Conservation (phyloP, 2,888 invertebrate species). For the Gibbula magus region DNA sequence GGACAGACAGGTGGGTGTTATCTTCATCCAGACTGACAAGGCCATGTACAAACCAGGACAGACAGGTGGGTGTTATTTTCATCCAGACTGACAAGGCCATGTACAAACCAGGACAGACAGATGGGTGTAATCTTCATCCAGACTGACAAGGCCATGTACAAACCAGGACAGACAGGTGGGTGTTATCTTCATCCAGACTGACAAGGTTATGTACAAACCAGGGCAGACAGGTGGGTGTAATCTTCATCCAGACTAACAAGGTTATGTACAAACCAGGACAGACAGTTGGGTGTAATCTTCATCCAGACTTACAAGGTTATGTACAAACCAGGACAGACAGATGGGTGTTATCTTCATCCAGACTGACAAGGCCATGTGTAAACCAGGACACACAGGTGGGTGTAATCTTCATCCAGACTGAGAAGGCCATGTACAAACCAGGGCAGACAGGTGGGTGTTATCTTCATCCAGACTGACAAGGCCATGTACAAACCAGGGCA, state of each 20-base stretch:
- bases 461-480: no score
- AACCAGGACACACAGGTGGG: slow-evolving; percentile 30
- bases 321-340: no score
- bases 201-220: no score
- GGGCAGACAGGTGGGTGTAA: no score
- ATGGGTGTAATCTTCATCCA: slow-evolving; percentile 45
- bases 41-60: slow-evolving; percentile 51
- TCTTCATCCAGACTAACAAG: slow-evolving; percentile 69
- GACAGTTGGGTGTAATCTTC: slow-evolving; percentile 53
- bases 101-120: slow-evolving; percentile 62
- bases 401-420: slow-evolving; percentile 58
- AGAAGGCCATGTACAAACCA: slow-evolving; percentile 61
- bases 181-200: no score
- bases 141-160: no score
- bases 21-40: no score
- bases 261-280: slow-evolving; percentile 61
- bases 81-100: slow-evolving; percentile 69
- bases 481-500: no score
- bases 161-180: no score
- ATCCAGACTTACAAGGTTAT: no score
- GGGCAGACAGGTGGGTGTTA: slow-evolving; percentile 64
- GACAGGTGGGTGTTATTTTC: slow-evolving; percentile 37
- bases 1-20: neutral
- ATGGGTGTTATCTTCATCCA: neutral
- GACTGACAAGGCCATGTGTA: slow-evolving; percentile 44